Evolutionary conservation across 2,888 invertebrate genomes (phyloP), one percentile per base, ranked within the genome.

Genomic region (Pachliopta kotzebuea): DNA sequence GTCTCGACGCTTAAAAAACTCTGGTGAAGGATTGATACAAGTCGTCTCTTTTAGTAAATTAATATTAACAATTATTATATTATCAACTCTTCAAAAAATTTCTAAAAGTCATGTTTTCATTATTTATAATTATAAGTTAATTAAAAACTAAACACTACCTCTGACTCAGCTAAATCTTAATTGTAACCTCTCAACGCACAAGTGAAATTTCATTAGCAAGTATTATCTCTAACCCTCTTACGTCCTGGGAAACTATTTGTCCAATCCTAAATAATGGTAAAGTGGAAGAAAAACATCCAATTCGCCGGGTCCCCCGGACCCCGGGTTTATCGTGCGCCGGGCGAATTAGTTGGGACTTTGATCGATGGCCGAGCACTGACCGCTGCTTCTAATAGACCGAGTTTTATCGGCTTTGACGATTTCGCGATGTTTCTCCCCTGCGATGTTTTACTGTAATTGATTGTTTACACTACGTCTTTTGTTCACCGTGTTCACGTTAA

Each of bases 221-320:
- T 71, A 72, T 74, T 73, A 75, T 74, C 74, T 72, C 70, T 69
- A 74, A 76, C 74, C 76, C 76, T 76, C 76, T 74, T 74, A 73
- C 72, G 76, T 74, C 73, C 77, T 77, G 76, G 74, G 77, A 75
- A 80, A 81, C 83, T 84, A 81, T 84, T 84, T 84, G 84, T 83
- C 79, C 81, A 70, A 71, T 77, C 76, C 79, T 77, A 80, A 82
- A 83, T 80, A 82, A 81, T 83, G 77, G 78, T 67, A 68, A 62
- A 64, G 67, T 68, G 71, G 70, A 76, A 77, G 83, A 84, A 85
- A 85, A 85, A 83, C 78, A 78, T 75, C 75, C 77, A 73, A 78
- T 77, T 75, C 75, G 67, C 69, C 69, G 68, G 68, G 68, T 73
- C 73, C 77, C 80, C 79, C 78, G 78, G 78, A 74, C 72, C 71